A percentile compares a stretch with the other conserved stretches of the same genome.
These are phyloP conservation scores for Brachyptera risi DNA, from an alignment of 2,888 invertebrate genomes.

Conservation along the genomic window DNA sequence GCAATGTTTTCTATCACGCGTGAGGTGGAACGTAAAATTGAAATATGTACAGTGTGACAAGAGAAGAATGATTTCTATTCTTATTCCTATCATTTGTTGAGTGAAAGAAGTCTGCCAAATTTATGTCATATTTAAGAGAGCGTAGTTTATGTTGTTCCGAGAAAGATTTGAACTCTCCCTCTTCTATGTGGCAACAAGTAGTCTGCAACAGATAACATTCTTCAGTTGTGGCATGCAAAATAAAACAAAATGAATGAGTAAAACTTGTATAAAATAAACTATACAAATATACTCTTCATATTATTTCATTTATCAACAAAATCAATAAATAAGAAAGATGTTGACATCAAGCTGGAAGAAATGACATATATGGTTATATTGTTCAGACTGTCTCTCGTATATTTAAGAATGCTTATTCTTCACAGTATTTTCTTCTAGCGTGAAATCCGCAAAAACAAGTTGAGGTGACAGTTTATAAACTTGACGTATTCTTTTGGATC, in stretches of 20 bases:
- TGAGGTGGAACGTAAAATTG: not conserved
- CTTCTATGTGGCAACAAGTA: slow-evolving; percentile 26
- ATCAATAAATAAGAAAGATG: no score
- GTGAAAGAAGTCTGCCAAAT: slow-evolving; percentile 1
- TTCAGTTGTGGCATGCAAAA: slow-evolving; percentile 15
- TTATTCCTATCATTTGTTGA: slow-evolving; percentile 9
- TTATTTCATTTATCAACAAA: no score
- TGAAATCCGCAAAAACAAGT: no score
- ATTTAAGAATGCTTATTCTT: no score
- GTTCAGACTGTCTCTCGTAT: no score
- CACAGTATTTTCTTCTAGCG: no score
- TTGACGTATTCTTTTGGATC: no score
- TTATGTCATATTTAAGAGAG: slow-evolving; percentile 5
- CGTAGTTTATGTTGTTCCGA: slow-evolving; percentile 10
- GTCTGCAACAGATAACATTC: slow-evolving; percentile 26
- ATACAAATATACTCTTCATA: not conserved
- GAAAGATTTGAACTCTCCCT: slow-evolving; percentile 1
- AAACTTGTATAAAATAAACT: not conserved
- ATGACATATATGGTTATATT: no score
- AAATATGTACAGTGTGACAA: not conserved
- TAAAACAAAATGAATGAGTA: not conserved
- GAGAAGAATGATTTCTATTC: not conserved
- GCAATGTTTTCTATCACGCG: not conserved
- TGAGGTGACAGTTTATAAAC: no score
- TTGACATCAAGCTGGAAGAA: no score